Evolutionary conservation across 2,797 vertebrate species (phyloP).

Genomic region (Dryobates pubescens): DNA sequence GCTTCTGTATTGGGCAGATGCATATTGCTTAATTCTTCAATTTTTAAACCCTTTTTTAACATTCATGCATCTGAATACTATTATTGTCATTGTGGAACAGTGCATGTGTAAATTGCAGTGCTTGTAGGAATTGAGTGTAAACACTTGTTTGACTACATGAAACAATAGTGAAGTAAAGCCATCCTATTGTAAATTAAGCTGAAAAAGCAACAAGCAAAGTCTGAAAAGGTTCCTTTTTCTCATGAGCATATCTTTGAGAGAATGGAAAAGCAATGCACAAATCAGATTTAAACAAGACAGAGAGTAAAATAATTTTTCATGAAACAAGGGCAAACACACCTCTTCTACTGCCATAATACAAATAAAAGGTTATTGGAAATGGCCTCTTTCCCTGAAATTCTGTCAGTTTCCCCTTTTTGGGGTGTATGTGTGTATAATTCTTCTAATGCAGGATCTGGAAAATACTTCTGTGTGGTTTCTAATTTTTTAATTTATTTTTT

Average conservation of each 20-base stretch:
- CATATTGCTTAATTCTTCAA: neutral
- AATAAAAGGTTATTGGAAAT: neutral
- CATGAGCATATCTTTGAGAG: neutral
- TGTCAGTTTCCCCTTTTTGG: neutral
- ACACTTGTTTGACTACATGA: neutral
- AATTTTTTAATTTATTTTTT: too few species aligned
- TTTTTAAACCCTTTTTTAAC: neutral
- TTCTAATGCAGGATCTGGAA: neutral
- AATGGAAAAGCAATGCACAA: neutral
- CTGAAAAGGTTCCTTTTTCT: neutral
- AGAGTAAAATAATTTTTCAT: neutral
- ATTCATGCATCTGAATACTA: neutral
- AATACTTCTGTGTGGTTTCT: neutral
- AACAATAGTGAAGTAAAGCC: neutral
- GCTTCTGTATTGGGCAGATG: fast-evolving
- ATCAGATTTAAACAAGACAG: neutral
- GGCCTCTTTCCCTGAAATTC: neutral
- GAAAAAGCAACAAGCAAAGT: neutral
- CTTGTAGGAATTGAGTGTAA: neutral
- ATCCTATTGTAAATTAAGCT: neutral
- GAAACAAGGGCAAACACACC: neutral
- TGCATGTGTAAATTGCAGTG: neutral
- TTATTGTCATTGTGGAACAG: neutral
- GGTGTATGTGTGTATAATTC: neutral
- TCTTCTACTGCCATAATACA: neutral